Percentiles rank a stretch among this genome's conserved stretches.
Conservation (phyloP, 2,888 invertebrate species). For the Lagria hirta region DNA sequence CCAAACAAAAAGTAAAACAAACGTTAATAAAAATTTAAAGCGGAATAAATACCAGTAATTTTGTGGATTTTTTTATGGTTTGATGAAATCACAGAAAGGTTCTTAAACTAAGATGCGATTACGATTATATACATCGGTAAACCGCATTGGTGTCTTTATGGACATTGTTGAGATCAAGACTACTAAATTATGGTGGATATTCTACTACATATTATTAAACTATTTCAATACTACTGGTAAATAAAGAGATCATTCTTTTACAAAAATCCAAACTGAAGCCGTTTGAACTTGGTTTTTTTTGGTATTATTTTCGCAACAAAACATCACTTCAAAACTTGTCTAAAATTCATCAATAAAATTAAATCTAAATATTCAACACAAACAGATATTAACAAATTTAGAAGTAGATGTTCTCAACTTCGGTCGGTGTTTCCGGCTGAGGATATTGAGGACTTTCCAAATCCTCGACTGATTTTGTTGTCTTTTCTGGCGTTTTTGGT, state of each 20-base stretch:
- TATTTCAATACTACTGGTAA: conserved; percentile 26
- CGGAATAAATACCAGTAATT: conserved; percentile 22
- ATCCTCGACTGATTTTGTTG: conserved; percentile 30
- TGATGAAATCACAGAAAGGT: conserved; percentile 30
- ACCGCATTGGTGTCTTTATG: too few relatives aligned
- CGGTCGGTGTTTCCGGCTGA: conserved; percentile 54
- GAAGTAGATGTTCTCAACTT: conserved; percentile 52
- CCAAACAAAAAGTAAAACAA: conserved; percentile 35
- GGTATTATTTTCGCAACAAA: conserved; percentile 19
- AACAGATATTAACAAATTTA: conserved; percentile 24
- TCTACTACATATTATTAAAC: too few relatives aligned
- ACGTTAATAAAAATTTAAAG: conserved; percentile 11
- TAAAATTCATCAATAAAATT: conserved; percentile 36
- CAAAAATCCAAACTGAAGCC: conserved; percentile 10
- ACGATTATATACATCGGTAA: conserved; percentile 2
- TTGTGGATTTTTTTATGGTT: conserved; percentile 19
- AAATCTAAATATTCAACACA: conserved; percentile 32
- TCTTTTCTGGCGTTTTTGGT: conserved; percentile 38
- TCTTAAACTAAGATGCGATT: conserved; percentile 17
- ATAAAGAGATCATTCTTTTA: conserved; percentile 24
- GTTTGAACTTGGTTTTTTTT: conserved; percentile 15
- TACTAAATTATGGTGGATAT: too few relatives aligned
- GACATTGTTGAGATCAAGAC: too few relatives aligned
- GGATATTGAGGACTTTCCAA: conserved; percentile 49
- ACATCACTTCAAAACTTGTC: conserved; percentile 25